Base-by-base conservation (phyloP, 35 echinoderm and acorn worm species). In the Ophioderma brevispina region DNA sequence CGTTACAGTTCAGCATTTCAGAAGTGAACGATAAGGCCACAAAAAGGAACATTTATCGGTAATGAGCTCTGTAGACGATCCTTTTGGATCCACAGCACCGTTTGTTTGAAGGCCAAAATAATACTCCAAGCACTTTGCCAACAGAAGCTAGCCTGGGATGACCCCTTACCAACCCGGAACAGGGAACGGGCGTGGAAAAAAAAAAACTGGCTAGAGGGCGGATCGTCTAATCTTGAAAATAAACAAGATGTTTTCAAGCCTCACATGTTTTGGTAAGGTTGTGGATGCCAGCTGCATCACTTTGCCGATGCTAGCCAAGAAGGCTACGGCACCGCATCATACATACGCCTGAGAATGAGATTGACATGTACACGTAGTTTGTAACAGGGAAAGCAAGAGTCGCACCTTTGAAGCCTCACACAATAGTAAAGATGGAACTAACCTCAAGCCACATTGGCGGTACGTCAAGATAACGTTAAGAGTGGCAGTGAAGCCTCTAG, bases 291-390 rank as follows among this genome's bases (percentile, higher is more conserved):
- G 39, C 78, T 92, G 30, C 90, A 92, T 30, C 93, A 94, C 59
- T 94, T 94, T 75, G 52, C 82, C 80, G 87, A 94, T 41, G 87
- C 87, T 6, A 94, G 92, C 90, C 40, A 80, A 80, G 36, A 14
- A 14, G 92, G 81, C 11, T 94, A 94, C 64, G 87, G 92, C 34
- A 82, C 82, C 31, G 80, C 81, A 42, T 87, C 50, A 3, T 87
- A 90, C 59, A 32, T 91, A 50, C 88, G 91, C 81, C 33, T 88
- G 18, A 93, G 49, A 76, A 90, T 31, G 25, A 89, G 1, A 46
- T 78, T 14, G 52, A 79, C 18, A 15, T 94, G 0, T 39, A 85
- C 33, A 38, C 25, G 11, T 75, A 39, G 32, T 30, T 94, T 19
- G 76, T 90, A 30, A 50, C 77, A 49, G 46, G 81, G 32, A 78